These are phyloP conservation scores for Sebastes matsubarae DNA, from an alignment of 2,797 vertebrate genomes.

Conservation along the genomic window DNA sequence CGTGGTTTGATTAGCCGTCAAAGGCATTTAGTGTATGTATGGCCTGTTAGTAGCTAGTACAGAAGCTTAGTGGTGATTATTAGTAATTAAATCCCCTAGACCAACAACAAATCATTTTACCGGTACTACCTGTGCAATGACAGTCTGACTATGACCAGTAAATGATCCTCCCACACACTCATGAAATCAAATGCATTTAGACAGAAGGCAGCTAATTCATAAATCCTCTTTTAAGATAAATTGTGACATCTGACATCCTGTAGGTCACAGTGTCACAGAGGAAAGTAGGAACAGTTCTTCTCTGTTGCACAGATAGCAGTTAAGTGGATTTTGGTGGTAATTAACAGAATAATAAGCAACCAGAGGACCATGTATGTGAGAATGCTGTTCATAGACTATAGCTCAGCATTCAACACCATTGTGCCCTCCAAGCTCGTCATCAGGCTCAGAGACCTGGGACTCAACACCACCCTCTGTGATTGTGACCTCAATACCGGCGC, in stretches of 20 bases:
- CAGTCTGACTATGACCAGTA: neutral
- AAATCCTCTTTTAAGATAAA: neutral
- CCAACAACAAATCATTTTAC: neutral
- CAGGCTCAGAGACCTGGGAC: no score
- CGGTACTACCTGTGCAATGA: neutral
- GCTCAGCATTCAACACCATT: no score
- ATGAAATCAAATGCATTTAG: neutral
- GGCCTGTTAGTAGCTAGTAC: neutral
- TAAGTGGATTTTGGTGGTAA: neutral
- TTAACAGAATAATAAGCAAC: constrained; percentile 6
- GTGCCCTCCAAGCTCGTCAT: no score
- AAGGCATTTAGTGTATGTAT: neutral
- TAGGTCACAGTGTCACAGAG: neutral
- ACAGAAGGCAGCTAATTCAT: constrained; percentile 6
- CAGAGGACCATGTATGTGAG: no score
- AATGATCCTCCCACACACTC: neutral
- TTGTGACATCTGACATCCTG: neutral
- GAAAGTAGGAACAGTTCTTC: neutral
- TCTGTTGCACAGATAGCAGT: neutral
- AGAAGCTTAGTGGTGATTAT: neutral
- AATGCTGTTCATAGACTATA: no score
- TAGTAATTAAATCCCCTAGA: neutral
- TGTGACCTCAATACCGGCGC: no score
- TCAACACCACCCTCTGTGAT: no score
- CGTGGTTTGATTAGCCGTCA: neutral